Evolutionary conservation across 2,888 invertebrate species (phyloP), one percentile per base, ranked within the genome.

Genomic region (Trichopria drosophilae): DNA sequence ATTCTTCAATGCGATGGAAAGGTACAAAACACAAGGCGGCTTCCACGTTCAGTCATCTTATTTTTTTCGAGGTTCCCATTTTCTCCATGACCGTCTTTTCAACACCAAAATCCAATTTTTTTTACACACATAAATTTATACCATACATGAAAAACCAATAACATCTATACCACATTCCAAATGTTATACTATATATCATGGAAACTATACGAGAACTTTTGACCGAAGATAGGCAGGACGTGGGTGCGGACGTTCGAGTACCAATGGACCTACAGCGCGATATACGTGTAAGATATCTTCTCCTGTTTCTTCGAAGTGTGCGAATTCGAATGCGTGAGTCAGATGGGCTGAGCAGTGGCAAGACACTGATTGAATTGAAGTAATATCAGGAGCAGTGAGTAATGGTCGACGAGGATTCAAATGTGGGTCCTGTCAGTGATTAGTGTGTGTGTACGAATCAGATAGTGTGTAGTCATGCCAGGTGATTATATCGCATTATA

Each of bases 401-500:
- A 74, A 75, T 74, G 74, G 67, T 68, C 71, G 62, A 60, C 62
- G 63, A 65, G 66, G 64, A 73, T 72, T 73, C 72, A 71, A 73
- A 74, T 70, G 68, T 66, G 65, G 66, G 60, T 60, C 66, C 67
- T 65, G 66, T 70, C 66, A 62, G 64, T 68, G 69, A 71, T 69
- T 69, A 64, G 58, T 57, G 64, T 65, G 62, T 70, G 64, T 61
- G 64, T 64, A 63, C 63, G 65, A 66, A 74, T 75, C 74, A 74
- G 75, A 75, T 75, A 74, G 69, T 71, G 73, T 72, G 69, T 66
- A 73, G 74, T 74, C 75, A 73, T 75, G 73, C 72, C 72, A 68
- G 71, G 74, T 74, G 75, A 75, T 75, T 74, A 74, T 74, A 75
- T 75, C 75, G 73, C 73, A 73, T 74, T 74, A 73, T 74, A 73